Conservation (phyloP, 2,113 vertebrate species). For the Tinamus guttatus region DNA sequence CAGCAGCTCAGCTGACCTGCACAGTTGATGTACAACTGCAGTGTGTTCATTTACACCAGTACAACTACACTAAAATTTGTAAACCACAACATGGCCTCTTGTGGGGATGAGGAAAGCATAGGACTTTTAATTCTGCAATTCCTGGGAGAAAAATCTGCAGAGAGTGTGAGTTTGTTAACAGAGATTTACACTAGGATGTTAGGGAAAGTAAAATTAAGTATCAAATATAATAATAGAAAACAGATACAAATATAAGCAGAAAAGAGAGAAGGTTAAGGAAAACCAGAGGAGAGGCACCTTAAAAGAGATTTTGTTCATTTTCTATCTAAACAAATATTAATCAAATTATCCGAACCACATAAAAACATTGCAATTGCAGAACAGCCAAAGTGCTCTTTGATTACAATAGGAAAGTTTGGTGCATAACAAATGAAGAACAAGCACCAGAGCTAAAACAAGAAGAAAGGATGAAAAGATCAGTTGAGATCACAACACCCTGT, state of each 20-base stretch:
- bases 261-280: not conserved
- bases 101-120: not conserved
- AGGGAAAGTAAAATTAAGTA: not conserved
- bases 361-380: not conserved
- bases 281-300: not conserved
- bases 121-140: not conserved
- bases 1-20: not conserved
- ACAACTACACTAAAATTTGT: not conserved
- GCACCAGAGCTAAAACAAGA: not conserved
- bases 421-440: not conserved
- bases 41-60: not conserved
- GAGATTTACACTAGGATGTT: not conserved
- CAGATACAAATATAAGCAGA: not conserved
- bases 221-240: not conserved
- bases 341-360: not conserved
- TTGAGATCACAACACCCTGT: not conserved
- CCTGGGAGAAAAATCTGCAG: not conserved
- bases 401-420: not conserved
- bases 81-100: not conserved
- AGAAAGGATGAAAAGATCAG: not conserved
- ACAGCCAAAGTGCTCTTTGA: not conserved
- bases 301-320: not conserved
- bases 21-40: not conserved
- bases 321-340: not conserved
- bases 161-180: not conserved